A percentile compares a stretch with the other conserved stretches of the same genome.
phyloP scores from a whole-genome alignment of 2,888 invertebrate genomes.

The Folsomia candida region DNA sequence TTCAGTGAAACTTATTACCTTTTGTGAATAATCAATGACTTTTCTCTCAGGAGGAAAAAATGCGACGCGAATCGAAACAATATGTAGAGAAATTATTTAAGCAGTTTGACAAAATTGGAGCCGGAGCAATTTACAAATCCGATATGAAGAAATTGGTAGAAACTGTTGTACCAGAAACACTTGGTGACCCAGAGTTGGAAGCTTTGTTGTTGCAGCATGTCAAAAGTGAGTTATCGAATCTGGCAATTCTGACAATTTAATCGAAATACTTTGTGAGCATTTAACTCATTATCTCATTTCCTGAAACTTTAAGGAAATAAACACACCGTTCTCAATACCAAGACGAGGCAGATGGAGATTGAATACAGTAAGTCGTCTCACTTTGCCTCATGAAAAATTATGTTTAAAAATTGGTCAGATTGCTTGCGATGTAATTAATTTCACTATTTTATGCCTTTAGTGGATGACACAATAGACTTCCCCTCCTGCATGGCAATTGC shows the following conservation, averaged over 20 bases:
- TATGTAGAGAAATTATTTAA: slow-evolving; percentile 10
- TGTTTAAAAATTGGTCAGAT: too few relatives aligned
- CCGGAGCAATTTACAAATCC: not conserved
- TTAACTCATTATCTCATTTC: not conserved
- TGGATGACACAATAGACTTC: slow-evolving; percentile 10
- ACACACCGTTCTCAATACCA: not conserved
- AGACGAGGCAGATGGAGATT: slow-evolving; percentile 9
- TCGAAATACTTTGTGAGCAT: not conserved
- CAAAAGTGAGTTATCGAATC: slow-evolving; percentile 4
- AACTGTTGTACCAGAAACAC: not conserved
- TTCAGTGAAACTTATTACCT: not conserved
- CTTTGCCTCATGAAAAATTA: not conserved
- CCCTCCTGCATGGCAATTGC: slow-evolving; percentile 5
- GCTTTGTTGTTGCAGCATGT: not conserved
- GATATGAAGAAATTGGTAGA: not conserved
- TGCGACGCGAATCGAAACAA: slow-evolving; percentile 14
- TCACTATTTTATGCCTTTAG: not conserved
- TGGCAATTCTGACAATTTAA: too few relatives aligned
- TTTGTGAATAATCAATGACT: not conserved
- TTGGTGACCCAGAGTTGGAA: not conserved
- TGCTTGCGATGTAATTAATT: too few relatives aligned
- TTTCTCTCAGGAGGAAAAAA: slow-evolving; percentile 13
- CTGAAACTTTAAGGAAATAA: slow-evolving; percentile 3
- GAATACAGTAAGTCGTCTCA: slow-evolving; percentile 7
- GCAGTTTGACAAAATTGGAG: not conserved